Evolutionary conservation across 2,113 vertebrate genomes (phyloP).

Genomic region (Agapornis roseicollis): DNA sequence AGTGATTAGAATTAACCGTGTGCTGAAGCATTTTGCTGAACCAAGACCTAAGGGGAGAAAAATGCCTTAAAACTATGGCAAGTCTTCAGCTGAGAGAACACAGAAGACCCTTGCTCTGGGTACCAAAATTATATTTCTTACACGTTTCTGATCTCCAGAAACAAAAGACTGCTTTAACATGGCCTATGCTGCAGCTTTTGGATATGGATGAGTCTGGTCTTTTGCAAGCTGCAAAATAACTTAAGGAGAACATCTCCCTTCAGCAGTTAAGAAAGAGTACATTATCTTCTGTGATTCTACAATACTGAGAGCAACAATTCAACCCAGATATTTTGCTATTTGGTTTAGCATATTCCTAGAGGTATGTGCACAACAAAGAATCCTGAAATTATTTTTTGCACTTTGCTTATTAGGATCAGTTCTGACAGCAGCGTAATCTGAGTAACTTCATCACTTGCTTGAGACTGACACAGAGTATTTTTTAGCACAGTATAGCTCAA

Average conservation of each 20-base stretch:
- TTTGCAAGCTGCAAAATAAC: background rate
- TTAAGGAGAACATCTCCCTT: background rate
- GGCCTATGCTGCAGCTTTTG: background rate
- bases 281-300: background rate
- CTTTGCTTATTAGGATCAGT: background rate
- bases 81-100: background rate
- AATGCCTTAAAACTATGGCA: background rate
- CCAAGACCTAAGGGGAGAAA: background rate
- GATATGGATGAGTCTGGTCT: background rate
- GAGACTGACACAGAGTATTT: background rate
- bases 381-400: background rate
- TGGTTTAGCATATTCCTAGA: background rate
- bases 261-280: background rate
- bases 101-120: background rate
- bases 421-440: background rate
- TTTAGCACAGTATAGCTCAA: background rate
- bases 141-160: background rate
- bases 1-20: slow-evolving; percentile 6
- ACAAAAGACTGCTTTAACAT: background rate
- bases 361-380: background rate
- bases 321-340: background rate
- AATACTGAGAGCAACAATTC: background rate
- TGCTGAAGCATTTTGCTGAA: slow-evolving; percentile 22
- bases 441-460: background rate
- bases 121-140: background rate